Evolutionary conservation across 2,888 invertebrate genomes (phyloP), one percentile per base, ranked within the genome.

Genomic region (Galerucella nymphaeae): DNA sequence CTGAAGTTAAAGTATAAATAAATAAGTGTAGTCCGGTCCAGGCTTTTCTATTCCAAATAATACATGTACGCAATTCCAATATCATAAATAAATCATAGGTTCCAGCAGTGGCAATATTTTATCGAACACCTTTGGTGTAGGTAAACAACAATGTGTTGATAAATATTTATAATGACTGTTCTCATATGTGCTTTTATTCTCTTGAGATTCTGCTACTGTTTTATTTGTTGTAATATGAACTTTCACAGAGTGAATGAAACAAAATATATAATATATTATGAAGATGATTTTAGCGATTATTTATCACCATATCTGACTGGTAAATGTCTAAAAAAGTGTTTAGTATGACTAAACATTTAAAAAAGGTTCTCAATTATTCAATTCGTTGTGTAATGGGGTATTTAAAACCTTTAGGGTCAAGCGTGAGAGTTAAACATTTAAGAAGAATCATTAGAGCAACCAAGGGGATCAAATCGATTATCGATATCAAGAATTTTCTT

Each of bases 121-220:
- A 38, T 38, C 38, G 3, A 38, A 14, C 30, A 14, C 11, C 30
- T 59, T n/a, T 8, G 9, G 14, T 14, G 30, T n/a, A 8, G 38
- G 30, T 30, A 59, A 38, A 38, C 16, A 59, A 59, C 38, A 59
- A 16, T n/a, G 59, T 30, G n/a, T 30, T 53, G 53, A 59, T 59
- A 38, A 59, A 59, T 59, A 59, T 59, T 59, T 23, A 59, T 59
- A 59, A 38, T 30, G 59, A 38, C 38, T 38, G 38, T 59, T 59
- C 11, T 59, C 59, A 59, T 59, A 9, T 8, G 30, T 9, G n/a
- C 30, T 59, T 14, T 23, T 58, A 38, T 8, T n/a, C 59, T 30
- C 59, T 14, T 14, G 59, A 59, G 59, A 53, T 53, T 16, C 10
- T 18, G 10, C n/a, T 16, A 18, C 14, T 48, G 48, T 48, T 48